Evolutionary conservation across 2,888 invertebrate genomes (phyloP), one percentile per base, ranked within the genome.

Genomic region (Miltochrista miniata): DNA sequence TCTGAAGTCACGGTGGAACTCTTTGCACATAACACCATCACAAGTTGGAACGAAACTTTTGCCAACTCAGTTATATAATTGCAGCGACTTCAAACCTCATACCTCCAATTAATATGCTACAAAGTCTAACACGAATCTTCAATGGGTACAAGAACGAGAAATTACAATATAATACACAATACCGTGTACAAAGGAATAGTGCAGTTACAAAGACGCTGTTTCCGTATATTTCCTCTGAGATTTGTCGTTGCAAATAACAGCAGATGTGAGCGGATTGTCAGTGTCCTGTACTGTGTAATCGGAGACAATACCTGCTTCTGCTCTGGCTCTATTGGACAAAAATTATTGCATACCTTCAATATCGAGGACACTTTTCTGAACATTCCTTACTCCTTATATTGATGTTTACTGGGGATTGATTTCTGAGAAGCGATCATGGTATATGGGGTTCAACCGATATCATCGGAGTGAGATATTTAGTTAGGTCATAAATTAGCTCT

Each of bases 181-280:
- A 5, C 5, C 5, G 18, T 24, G 5, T 24, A 24, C 18, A 24
- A 29, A 48, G 38, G 13, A 35, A n/a, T 12, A 48, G 33, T 43
- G 53, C 36, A 37, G 9, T 35, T 42, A 56, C 51, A 55, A 59
- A 56, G 51, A 56, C 58, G 45, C 45, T 55, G 48, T 41, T 51
- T 40, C 47, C 46, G 45, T 45, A 50, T 47, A 49, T 61, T 59
- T 65, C 58, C 49, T 42, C 14, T 13, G 52, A 48, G 54, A 48
- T 39, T 47, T 39, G 48, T 56, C 56, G 37, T 30, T 49, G 56
- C 56, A 54, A 58, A 56, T 59, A 59, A 39, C 48, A 48, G 43
- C 31, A 45, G 41, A 44, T 42, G 38, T 54, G 37, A 53, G 49
- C 49, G 49, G 45, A 53, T 53, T 56, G 56, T 50, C 47, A 15